Conservation (phyloP, 2,888 invertebrate species). For the Pheosia gnoma region DNA sequence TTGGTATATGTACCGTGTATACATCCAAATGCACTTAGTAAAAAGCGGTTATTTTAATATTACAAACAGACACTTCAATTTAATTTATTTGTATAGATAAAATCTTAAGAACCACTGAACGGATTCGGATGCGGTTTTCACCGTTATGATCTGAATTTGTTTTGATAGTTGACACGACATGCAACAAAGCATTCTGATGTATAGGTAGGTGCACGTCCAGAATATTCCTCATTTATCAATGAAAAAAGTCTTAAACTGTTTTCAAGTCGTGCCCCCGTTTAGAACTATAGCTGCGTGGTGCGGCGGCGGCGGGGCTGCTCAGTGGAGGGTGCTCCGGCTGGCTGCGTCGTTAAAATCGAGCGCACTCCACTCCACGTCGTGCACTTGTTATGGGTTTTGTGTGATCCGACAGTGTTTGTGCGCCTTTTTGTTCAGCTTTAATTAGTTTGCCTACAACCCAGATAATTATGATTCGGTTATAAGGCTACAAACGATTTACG, state of each 20-base stretch:
- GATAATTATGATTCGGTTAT: background rate
- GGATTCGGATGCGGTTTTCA: no score
- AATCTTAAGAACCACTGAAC: no score
- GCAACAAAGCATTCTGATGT: no score
- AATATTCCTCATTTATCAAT: background rate
- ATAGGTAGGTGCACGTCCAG: no score
- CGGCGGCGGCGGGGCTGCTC: slow-evolving; percentile 12
- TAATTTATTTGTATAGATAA: no score
- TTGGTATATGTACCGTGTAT: no score
- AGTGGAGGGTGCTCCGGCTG: slow-evolving; percentile 28
- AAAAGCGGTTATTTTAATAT: no score
- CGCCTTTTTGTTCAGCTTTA: slow-evolving; percentile 31
- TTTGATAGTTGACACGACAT: no score
- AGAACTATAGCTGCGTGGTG: slow-evolving; percentile 15
- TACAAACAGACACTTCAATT: no score
- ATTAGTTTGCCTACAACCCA: slow-evolving; percentile 16
- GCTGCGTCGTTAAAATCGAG: slow-evolving; percentile 53
- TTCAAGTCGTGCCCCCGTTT: slow-evolving; percentile 2
- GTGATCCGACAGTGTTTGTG: slow-evolving; percentile 2
- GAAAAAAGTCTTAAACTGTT: background rate
- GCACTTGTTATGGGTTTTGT: background rate
- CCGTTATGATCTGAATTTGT: no score
- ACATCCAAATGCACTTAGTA: no score
- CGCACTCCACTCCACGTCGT: slow-evolving; percentile 28
- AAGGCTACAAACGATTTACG: background rate